Percentiles rank a stretch among this genome's conserved stretches.
Conservation (phyloP, 2,888 invertebrate genomes). For the Apodemia hepburni region DNA sequence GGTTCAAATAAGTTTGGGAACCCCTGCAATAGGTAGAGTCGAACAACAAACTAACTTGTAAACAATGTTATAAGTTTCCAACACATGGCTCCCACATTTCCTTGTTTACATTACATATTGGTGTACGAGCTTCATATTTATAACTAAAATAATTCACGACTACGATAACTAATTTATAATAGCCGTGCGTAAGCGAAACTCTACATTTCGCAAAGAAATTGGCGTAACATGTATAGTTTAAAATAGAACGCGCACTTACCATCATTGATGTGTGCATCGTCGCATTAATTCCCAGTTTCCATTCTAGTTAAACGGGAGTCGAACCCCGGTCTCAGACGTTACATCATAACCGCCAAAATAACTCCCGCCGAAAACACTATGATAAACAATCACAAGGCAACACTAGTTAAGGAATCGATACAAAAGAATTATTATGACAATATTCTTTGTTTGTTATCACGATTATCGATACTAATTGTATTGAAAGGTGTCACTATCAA, state of each 20-base stretch:
- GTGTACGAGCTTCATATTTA: conserved; percentile 11
- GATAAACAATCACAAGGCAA: conserved; percentile 72
- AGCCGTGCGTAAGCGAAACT: conserved; percentile 10
- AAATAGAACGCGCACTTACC: conserved; percentile 48
- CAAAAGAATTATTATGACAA: conserved; percentile 31
- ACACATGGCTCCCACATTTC: conserved; percentile 27
- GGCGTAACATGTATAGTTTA: conserved; percentile 27
- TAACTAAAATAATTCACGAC: background rate
- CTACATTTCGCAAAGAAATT: conserved; percentile 28
- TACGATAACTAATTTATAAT: conserved; percentile 1
- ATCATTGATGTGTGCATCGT: conserved; percentile 74
- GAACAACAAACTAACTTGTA: conserved; percentile 11
- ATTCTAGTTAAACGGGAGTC: conserved; percentile 51
- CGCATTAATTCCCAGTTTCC: conserved; percentile 45
- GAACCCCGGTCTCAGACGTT: conserved; percentile 58
- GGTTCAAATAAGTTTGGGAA: background rate
- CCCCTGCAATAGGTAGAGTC: conserved; percentile 1
- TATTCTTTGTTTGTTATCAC: conserved; percentile 28
- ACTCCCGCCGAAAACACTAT: conserved; percentile 53
- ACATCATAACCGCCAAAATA: conserved; percentile 75
- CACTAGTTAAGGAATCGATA: conserved; percentile 48
- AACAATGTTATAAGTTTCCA: conserved; percentile 17
- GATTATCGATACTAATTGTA: conserved; percentile 29
- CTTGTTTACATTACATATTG: conserved; percentile 25
- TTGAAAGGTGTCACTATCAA: conserved; percentile 47